Percentiles rank a stretch among this genome's conserved stretches.
These are phyloP conservation scores for Rhegmatorhina hoffmannsi DNA, from an alignment of 2,113 vertebrate species.

Conservation along the genomic window DNA sequence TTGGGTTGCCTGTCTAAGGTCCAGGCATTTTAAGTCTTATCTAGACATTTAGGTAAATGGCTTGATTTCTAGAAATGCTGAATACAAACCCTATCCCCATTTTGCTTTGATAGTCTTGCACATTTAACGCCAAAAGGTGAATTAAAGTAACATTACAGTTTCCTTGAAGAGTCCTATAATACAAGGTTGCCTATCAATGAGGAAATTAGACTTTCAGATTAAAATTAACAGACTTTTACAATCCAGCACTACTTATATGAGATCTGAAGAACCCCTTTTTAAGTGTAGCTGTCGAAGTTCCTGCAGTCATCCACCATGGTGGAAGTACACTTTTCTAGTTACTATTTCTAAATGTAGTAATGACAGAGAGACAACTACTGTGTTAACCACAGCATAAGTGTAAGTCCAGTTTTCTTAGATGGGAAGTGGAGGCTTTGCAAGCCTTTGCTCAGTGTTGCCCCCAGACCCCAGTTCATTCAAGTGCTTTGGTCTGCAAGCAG, in stretches of 20 bases:
- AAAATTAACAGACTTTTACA: neutral
- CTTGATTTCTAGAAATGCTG: neutral
- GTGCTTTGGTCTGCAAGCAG: neutral
- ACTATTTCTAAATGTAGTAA: neutral
- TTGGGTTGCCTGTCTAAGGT: neutral
- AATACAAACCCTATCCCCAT: neutral
- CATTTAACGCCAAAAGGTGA: neutral
- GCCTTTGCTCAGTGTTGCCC: neutral
- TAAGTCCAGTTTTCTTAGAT: neutral
- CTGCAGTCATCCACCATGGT: neutral
- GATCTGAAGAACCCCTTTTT: neutral
- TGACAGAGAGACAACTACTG: neutral
- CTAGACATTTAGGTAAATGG: neutral
- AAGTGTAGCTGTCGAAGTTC: neutral
- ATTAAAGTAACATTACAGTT: neutral
- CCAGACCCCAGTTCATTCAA: neutral
- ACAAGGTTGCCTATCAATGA: neutral
- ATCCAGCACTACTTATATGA: neutral
- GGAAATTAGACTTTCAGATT: slow-evolving; percentile 18
- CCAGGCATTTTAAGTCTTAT: neutral
- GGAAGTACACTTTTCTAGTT: neutral
- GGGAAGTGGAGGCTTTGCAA: neutral
- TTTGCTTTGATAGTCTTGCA: neutral
- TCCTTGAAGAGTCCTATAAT: slow-evolving; percentile 1
- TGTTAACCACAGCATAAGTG: neutral